Base-by-base conservation (phyloP, 1,140 invertebrate genomes). In the Ceratosolen fusciceps region DNA sequence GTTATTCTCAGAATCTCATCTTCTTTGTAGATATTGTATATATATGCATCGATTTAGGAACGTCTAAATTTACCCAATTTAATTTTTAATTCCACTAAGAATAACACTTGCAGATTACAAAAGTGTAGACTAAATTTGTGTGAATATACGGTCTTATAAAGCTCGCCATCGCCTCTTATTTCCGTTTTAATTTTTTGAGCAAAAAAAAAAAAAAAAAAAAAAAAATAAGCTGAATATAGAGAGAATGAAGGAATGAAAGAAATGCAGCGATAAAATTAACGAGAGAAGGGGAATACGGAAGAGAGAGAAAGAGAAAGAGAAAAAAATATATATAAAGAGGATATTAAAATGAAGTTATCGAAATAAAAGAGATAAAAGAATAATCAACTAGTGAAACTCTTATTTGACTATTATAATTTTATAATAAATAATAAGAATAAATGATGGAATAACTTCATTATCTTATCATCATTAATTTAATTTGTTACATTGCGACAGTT, bases 321-420 rank as follows among this genome's bases (percentile, higher is more conserved):
- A n/a, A n/a, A n/a, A 26, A 12, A 58, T 58, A 29, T 9, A 3
- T 29, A 7, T 1, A 58, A 2, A 14, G 54, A 12, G 9, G 24
- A 3, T 9, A 19, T 52, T 58, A 68, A 3, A 14, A 31, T 12
- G 14, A 34, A 16, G 16, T 14, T 76, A 77, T 77, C 58, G 65
- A 34, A 31, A 79, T 72, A 78, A 72, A 72, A 72, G 37, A 49
- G 19, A 12, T 1, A 74, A 5, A 60, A 67, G 2, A 68, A 65
- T 68, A 43, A 49, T 4, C 29, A 34, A 31, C 39, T 9, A 47
- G 14, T 12, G 34, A 49, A 39, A 12, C 67, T 70, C 34, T 47
- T 24, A 21, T 80, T 83, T 88, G 88, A 90, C 88, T 88, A 88
- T 87, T 88, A 84, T 88, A 89, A 90, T 89, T 89, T 88, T 84